These are phyloP conservation scores for Dicranocentrus wangi DNA, from an alignment of 2,888 invertebrate species.

Conservation along the genomic window DNA sequence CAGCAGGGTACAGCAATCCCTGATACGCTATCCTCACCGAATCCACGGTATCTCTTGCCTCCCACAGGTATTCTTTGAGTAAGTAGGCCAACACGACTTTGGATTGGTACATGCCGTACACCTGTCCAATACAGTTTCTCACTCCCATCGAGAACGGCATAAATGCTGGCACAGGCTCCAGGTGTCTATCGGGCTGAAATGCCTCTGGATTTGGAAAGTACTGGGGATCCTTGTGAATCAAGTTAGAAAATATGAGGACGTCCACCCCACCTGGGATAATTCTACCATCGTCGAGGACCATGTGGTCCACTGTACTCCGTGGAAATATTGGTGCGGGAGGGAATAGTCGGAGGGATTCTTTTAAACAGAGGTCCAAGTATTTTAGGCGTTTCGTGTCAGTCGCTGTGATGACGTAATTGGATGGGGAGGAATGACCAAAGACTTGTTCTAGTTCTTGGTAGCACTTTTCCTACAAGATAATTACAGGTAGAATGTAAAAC, in stretches of 20 bases:
- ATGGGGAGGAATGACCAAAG: not conserved
- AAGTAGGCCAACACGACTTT: conserved; percentile 35
- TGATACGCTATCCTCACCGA: conserved; percentile 27
- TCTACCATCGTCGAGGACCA: conserved; percentile 30
- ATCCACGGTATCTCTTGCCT: not conserved
- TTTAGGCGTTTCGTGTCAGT: conserved; percentile 24
- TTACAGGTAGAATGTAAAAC: no score
- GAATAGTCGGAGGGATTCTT: conserved; percentile 37
- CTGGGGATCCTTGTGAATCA: conserved; percentile 30
- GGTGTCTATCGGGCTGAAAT: conserved; percentile 30
- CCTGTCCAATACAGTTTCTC: conserved; percentile 32
- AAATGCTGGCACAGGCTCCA: conserved; percentile 17
- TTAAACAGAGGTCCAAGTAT: conserved; percentile 42
- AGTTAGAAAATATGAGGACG: conserved; percentile 23
- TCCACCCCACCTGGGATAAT: conserved; percentile 31
- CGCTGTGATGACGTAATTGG: not conserved
- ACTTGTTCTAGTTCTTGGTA: conserved; percentile 16
- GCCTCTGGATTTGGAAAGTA: conserved; percentile 31
- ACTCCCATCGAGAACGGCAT: conserved; percentile 34
- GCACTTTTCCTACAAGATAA: not conserved
- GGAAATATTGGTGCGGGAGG: conserved; percentile 38
- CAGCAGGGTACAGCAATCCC: conserved; percentile 38
- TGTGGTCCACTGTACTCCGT: conserved; percentile 10
- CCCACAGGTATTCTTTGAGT: conserved; percentile 31
- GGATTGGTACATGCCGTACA: conserved; percentile 30